phyloP scores from a whole-genome alignment of 2,888 invertebrate genomes.

The Platerodrilus igneus region DNA sequence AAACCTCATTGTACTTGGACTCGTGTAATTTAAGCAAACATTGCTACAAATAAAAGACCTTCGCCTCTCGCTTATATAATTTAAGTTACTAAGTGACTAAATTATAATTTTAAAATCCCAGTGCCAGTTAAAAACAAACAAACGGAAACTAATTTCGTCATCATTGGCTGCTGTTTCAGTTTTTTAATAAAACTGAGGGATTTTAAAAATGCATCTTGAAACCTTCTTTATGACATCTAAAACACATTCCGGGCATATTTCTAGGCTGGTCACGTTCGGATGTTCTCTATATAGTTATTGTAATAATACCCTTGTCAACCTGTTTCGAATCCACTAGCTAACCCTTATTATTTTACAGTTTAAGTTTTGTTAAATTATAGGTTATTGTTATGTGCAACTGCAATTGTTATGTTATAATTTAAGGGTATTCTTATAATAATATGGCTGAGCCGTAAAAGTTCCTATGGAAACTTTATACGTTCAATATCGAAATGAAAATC shows the following conservation, averaged over 20 bases:
- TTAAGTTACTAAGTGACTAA: too few species aligned
- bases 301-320: conserved; percentile 26
- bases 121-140: too few species aligned
- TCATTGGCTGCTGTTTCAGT: conserved; percentile 4
- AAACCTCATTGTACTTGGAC: too few species aligned
- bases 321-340: conserved; percentile 22
- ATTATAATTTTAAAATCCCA: too few species aligned
- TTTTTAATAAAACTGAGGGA: conserved; percentile 20
- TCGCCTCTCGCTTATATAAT: too few species aligned
- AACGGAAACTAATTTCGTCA: conserved; percentile 12
- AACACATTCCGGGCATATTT: conserved; percentile 24
- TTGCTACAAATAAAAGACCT: too few species aligned
- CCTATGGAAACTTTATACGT: too few species aligned
- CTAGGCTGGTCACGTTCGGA: conserved; percentile 22
- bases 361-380: conserved; percentile 23
- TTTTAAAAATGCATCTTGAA: conserved; percentile 22
- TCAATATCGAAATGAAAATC: too few species aligned
- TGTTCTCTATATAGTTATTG: conserved; percentile 25
- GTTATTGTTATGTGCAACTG: conserved; percentile 19
- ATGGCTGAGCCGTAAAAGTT: conserved; percentile 1
- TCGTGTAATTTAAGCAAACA: too few species aligned
- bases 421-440: conserved; percentile 15
- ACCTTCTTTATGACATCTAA: conserved; percentile 22
- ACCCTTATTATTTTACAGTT: conserved; percentile 21
- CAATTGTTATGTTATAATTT: conserved; percentile 19